These are phyloP conservation scores for Macroglossus sobrinus DNA, from an alignment of 2,113 vertebrate genomes.

Conservation along the genomic window DNA sequence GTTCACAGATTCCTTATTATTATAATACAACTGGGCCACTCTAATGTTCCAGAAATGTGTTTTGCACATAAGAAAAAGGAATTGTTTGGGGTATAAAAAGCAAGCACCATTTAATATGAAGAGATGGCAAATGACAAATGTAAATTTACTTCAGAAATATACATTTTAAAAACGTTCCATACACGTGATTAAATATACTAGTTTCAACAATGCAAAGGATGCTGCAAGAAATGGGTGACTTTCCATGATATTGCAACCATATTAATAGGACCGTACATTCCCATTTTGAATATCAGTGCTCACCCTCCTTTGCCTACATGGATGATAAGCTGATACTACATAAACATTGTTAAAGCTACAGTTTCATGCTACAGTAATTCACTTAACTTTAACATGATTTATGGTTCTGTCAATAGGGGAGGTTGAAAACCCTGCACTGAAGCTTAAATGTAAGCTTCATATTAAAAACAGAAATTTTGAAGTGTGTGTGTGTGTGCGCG, in stretches of 20 bases:
- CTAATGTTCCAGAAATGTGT: background rate
- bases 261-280: constrained; percentile 79
- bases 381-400: constrained; percentile 95
- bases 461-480: constrained; percentile 86
- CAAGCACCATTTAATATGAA: background rate
- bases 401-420: constrained; percentile 93
- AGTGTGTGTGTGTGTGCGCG: background rate
- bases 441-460: constrained; percentile 82
- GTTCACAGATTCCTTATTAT: background rate
- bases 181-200: constrained; percentile 66
- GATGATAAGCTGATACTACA: constrained; percentile 89
- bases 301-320: constrained; percentile 75
- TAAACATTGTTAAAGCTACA: constrained; percentile 90
- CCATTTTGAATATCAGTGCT: constrained; percentile 76
- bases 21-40: constrained; percentile 10
- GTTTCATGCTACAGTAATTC: constrained; percentile 93
- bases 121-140: constrained; percentile 54
- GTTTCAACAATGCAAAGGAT: constrained; percentile 71
- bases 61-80: constrained; percentile 62
- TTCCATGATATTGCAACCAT: constrained; percentile 76
- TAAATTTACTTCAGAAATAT: constrained; percentile 73
- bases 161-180: constrained; percentile 54
- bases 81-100: background rate
- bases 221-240: constrained; percentile 68
- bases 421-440: constrained; percentile 83